Base-by-base conservation (phyloP, 1,140 invertebrate species). In the Sinonovacula constricta region DNA sequence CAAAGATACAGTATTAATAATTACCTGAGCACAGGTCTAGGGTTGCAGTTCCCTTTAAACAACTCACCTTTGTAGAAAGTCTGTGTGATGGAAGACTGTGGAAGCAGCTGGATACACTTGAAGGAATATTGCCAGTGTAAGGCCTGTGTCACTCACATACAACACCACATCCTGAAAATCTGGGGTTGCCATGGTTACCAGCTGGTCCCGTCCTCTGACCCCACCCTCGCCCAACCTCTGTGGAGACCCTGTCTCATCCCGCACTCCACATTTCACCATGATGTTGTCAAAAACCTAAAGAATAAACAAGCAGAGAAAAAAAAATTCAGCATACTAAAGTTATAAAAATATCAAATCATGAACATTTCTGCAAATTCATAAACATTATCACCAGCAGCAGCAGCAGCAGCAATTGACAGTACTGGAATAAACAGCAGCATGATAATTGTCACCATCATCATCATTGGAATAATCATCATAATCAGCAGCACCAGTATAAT, bases 121-220 rank as follows among this genome's bases (percentile, higher is more conserved):
- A 49, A 95, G 76, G 81, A 96, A 94, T 80, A 93, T 86, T 70
- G 91, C 91, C 54, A 96, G 83, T 0, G 94, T 95, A 71, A 93
- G 92, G 7, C 93, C 92, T 45, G 93, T 94, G 87, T 96, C 95
- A 74, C 94, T 82, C 18, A 95, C 83, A 84, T 95, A 95, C 30
- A 94, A 84, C n/a, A 95, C 91, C n/a, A 95, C 88, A 88, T 96
- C 95, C 75, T 93, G 92, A 24, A 95, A 91, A 1, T 92, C 90
- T 28, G 83, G 68, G 2, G 66, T 68, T 26, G 83, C 56, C 68
- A 90, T 84, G 14, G 77, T 77, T 45, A 72, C 53, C 45, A 87
- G 59, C 18, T 63, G 39, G 7, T 59, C 34, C 12, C 68, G 63
- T 15, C 68, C 26, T 12, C 39, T 72, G 18, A 28, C 56, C 10